Evolutionary conservation across 2,797 vertebrate species (phyloP), one percentile per base, ranked within the genome.

Genomic region (Xenops minutus): DNA sequence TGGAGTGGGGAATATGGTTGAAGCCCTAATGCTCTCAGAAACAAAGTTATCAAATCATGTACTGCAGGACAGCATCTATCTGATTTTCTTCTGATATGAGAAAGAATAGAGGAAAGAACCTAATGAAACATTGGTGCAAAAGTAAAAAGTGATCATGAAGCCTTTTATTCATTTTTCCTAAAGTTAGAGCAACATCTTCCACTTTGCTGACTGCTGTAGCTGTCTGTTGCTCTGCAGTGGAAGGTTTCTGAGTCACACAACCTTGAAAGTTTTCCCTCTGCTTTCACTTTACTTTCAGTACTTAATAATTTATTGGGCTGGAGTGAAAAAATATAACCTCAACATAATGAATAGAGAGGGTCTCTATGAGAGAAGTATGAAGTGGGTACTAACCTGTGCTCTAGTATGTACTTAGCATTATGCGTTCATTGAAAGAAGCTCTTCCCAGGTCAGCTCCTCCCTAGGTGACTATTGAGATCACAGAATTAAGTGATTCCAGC

Each of bases 221-320:
- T 34, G 2, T 29, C 21, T 30, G 24, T 46, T 81, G 37, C 58
- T 74, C 49, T 56, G 37, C 78, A 41, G 22, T 12, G 39, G 30
- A 46, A 27, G 30, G 30, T n/a, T n/a, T 21, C 11, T 5, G 34
- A 84, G 34, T 71, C 72, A 83, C 52, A 37, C 5, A 5, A 26
- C 27, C 56, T 20, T 64, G 37, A 75, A 89, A 21, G 41, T 68
- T 95, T 91, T 80, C 22, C 17, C 13, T 82, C 27, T 61, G 21
- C 34, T 87, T 91, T 72, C 36, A n/a, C 11, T 89, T 94, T 69
- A 34, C 10, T 83, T 92, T 74, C 73, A 32, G 34, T 56, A 71
- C 39, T 94, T 89, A 93, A 94, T 78, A 85, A 83, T 94, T 89
- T 68, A 95, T 88, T 62, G 58, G 36, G 8, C 30, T 72, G n/a